phyloP scores from a whole-genome alignment of 2,888 invertebrate genomes.

The Eudiplozoon nipponicum region DNA sequence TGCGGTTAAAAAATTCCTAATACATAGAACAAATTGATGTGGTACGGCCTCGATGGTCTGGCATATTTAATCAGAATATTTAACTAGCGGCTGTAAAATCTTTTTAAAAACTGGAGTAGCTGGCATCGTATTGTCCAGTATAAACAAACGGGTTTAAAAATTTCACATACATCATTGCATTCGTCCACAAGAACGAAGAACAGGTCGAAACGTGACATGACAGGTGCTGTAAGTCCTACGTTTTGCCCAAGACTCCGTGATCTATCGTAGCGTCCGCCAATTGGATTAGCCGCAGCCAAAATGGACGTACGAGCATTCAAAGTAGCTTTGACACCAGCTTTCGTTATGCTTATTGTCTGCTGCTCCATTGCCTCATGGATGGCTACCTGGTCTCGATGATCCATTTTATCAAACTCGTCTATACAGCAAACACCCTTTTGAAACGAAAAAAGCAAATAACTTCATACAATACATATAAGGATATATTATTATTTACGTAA shows the following conservation, averaged over 20 bases:
- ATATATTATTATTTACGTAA: no score
- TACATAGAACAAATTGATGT: no score
- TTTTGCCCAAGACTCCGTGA: conserved; percentile 71
- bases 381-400: conserved; percentile 71
- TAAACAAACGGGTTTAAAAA: no score
- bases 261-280: conserved; percentile 77
- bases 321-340: conserved; percentile 45
- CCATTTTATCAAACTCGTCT: conserved; percentile 99
- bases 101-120: no score
- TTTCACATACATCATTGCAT: conserved; percentile 40
- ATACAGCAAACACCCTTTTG: conserved; percentile 75
- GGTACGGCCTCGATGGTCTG: no score
- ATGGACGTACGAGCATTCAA: conserved; percentile 85
- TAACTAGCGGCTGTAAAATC: no score
- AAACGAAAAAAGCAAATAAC: no score
- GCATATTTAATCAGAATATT: no score
- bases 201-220: conserved; percentile 90
- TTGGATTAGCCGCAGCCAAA: conserved; percentile 82
- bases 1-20: no score
- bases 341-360: conserved; percentile 87
- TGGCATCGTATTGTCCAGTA: no score
- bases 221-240: conserved; percentile 60
- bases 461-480: no score
- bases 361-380: conserved; percentile 99
- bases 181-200: conserved; percentile 93